These are phyloP conservation scores for Porites lobata DNA, from an alignment of 92 coral and sea anemone species.

Conservation along the genomic window DNA sequence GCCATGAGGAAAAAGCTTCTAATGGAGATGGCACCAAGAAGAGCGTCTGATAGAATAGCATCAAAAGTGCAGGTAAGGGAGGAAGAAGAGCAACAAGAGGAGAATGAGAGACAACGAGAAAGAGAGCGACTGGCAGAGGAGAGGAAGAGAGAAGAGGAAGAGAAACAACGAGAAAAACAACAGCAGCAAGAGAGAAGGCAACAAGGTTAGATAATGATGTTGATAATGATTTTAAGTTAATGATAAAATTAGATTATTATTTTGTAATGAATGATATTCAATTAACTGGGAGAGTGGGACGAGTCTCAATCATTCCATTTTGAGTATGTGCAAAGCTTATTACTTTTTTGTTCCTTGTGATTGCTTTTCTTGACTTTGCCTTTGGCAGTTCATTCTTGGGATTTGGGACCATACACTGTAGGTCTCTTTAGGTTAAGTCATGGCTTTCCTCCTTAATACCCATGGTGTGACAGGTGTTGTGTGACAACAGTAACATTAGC, in stretches of 20 bases:
- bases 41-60: slow-evolving; percentile 95
- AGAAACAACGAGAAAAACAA: slow-evolving; percentile 87
- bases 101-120: slow-evolving; percentile 75
- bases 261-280: neutral
- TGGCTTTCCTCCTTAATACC: no score
- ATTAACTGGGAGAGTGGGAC: no score
- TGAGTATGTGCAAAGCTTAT: no score
- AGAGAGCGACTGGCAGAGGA: slow-evolving; percentile 81
- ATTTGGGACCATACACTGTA: no score
- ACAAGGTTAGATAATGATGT: slow-evolving; percentile 63
- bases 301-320: no score
- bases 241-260: neutral
- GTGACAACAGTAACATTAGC: no score
- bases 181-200: slow-evolving; percentile 87
- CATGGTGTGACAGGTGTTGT: no score
- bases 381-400: no score
- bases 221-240: neutral
- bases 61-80: slow-evolving; percentile 86
- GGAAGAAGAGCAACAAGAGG: slow-evolving; percentile 75
- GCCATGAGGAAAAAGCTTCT: slow-evolving; percentile 90
- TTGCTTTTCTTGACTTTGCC: no score
- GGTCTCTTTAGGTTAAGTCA: no score
- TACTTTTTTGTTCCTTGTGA: no score
- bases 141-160: slow-evolving; percentile 89
- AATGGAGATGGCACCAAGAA: slow-evolving; percentile 92